Evolutionary conservation across 2,113 vertebrate species (phyloP).

Genomic region (Fukomys damarensis): DNA sequence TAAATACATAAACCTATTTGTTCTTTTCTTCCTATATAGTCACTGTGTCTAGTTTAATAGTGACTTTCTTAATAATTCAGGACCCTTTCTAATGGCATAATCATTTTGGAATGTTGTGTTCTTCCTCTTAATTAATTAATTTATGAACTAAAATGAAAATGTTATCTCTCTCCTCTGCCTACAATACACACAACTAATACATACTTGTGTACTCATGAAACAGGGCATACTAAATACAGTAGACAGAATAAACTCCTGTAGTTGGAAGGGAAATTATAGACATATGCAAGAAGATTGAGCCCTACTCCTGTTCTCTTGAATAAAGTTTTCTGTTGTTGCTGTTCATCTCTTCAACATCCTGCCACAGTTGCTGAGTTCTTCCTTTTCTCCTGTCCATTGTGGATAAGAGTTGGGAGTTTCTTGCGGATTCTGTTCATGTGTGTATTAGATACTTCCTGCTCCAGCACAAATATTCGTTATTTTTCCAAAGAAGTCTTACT

Average conservation of each 20-base stretch:
- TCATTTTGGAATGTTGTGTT: neutral
- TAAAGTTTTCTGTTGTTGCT: neutral
- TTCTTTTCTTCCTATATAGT: neutral
- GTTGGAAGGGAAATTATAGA: neutral
- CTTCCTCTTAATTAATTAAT: neutral
- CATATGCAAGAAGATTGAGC: neutral
- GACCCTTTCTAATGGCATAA: neutral
- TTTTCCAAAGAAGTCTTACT: neutral
- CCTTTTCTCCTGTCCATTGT: neutral
- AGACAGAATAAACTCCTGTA: neutral
- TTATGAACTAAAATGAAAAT: neutral
- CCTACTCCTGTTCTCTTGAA: neutral
- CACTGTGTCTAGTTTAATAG: neutral
- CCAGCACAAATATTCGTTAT: neutral
- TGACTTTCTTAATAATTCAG: neutral
- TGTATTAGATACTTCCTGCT: neutral
- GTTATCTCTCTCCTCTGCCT: neutral
- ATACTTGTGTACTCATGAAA: neutral
- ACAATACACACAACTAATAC: neutral
- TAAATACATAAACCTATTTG: neutral
- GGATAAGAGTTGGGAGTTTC: neutral
- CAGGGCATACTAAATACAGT: neutral
- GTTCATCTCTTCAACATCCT: neutral
- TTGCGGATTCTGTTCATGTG: neutral
- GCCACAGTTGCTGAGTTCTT: neutral